phyloP scores from a whole-genome alignment of 2,888 invertebrate genomes.

The Drosophila paramelanica region DNA sequence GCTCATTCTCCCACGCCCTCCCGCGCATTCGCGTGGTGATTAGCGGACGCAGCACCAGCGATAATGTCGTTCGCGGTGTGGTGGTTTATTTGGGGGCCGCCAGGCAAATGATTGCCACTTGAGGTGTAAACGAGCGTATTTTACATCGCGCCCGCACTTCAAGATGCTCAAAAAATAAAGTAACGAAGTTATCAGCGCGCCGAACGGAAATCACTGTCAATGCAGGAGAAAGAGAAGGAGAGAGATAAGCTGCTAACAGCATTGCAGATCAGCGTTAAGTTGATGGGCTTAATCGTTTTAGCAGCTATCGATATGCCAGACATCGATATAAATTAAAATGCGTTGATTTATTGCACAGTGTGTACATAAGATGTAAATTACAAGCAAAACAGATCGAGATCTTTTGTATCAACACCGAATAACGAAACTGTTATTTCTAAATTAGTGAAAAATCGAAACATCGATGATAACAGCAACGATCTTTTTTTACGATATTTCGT shows the following conservation, averaged over 20 bases:
- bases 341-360: not conserved
- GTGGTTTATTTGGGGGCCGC: slow-evolving; percentile 14
- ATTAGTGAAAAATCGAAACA: too few relatives aligned
- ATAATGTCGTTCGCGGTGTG: slow-evolving; percentile 29
- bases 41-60: slow-evolving; percentile 53
- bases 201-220: slow-evolving; percentile 34
- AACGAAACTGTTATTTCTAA: too few relatives aligned
- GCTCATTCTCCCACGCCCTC: not conserved
- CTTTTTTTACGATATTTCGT: too few relatives aligned
- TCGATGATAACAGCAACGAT: too few relatives aligned
- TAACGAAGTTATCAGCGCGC: slow-evolving; percentile 45
- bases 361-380: not conserved
- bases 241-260: not conserved
- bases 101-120: slow-evolving; percentile 71
- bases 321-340: not conserved
- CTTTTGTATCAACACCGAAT: too few relatives aligned
- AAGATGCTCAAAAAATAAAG: slow-evolving; percentile 42
- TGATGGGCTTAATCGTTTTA: slow-evolving; percentile 2
- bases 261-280: slow-evolving; percentile 11
- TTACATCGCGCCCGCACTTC: slow-evolving; percentile 64
- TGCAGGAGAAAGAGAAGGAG: not conserved
- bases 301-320: slow-evolving; percentile 10
- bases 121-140: slow-evolving; percentile 77
- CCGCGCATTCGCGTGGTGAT: slow-evolving; percentile 41
- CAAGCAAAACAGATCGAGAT: not conserved